phyloP scores from a whole-genome alignment of 2,888 invertebrate species.

The Priapulus caudatus region DNA sequence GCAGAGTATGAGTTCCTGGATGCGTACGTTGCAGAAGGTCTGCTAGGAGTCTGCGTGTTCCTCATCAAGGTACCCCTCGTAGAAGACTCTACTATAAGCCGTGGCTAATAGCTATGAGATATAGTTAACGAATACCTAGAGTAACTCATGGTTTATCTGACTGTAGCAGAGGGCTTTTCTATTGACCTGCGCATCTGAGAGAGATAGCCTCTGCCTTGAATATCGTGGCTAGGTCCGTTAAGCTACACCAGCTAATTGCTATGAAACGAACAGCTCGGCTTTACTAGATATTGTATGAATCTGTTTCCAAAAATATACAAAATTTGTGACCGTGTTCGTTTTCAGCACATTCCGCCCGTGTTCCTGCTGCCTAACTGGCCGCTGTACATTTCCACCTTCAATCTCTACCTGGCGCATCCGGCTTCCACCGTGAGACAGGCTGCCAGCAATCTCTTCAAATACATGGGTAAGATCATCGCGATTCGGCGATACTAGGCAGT shows the following conservation, averaged over 20 bases:
- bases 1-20: constrained; percentile 23
- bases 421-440: constrained; percentile 36
- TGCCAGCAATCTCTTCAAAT: constrained; percentile 34
- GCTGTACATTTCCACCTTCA: constrained; percentile 29
- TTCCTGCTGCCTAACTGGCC: constrained; percentile 29
- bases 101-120: neutral
- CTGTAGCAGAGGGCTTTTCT: too few relatives aligned
- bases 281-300: too few relatives aligned
- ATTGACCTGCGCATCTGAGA: too few relatives aligned
- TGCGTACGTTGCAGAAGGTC: constrained; percentile 34
- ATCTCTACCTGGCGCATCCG: constrained; percentile 32
- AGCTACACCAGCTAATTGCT: too few relatives aligned
- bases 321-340: too few relatives aligned
- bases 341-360: constrained; percentile 29
- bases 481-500: neutral
- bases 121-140: constrained; percentile 2
- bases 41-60: constrained; percentile 32
- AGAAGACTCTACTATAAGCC: neutral
- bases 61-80: constrained; percentile 31
- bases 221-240: too few relatives aligned
- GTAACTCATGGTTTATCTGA: too few relatives aligned
- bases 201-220: too few relatives aligned
- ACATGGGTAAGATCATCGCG: constrained; percentile 24
- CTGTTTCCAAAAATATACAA: too few relatives aligned
- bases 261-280: too few relatives aligned